These are phyloP conservation scores for Cerastis leucographa DNA, from an alignment of 2,888 invertebrate genomes.

Conservation along the genomic window DNA sequence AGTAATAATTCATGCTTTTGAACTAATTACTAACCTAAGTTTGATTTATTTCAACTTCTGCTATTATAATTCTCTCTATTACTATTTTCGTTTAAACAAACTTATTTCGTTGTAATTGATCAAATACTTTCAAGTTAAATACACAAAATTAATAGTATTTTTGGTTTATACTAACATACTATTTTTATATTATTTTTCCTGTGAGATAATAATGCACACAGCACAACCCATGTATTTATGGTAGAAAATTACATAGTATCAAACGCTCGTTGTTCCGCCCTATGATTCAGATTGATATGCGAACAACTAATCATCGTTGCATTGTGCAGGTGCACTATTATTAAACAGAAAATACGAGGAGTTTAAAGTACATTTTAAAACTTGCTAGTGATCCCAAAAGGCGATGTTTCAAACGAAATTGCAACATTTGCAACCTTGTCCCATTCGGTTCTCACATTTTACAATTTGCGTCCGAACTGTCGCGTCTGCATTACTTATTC, in stretches of 20 bases:
- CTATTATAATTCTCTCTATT: neutral
- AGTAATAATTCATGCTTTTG: constrained; percentile 35
- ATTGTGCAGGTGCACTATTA: constrained; percentile 23
- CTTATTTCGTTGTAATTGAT: neutral
- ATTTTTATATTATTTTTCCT: constrained; percentile 15
- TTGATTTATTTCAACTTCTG: constrained; percentile 16
- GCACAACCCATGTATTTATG: constrained; percentile 15
- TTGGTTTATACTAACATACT: neutral
- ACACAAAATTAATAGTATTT: neutral
- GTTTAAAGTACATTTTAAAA: constrained; percentile 12
- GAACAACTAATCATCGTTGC: constrained; percentile 19
- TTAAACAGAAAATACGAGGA: constrained; percentile 1
- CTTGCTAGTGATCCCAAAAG: constrained; percentile 10
- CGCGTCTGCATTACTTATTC: constrained; percentile 55
- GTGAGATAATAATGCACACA: neutral
- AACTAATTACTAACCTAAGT: constrained; percentile 25
- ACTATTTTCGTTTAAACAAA: neutral
- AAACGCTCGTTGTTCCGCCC: constrained; percentile 40
- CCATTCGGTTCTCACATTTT: constrained; percentile 48
- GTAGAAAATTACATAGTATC: constrained; percentile 47
- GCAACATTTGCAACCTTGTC: constrained; percentile 34
- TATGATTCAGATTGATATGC: constrained; percentile 25
- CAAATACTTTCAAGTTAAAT: neutral
- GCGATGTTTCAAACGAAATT: constrained; percentile 46
- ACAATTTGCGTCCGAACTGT: constrained; percentile 53